phyloP scores from a whole-genome alignment of 2,888 invertebrate species.

The Cylindroiulus punctatus region DNA sequence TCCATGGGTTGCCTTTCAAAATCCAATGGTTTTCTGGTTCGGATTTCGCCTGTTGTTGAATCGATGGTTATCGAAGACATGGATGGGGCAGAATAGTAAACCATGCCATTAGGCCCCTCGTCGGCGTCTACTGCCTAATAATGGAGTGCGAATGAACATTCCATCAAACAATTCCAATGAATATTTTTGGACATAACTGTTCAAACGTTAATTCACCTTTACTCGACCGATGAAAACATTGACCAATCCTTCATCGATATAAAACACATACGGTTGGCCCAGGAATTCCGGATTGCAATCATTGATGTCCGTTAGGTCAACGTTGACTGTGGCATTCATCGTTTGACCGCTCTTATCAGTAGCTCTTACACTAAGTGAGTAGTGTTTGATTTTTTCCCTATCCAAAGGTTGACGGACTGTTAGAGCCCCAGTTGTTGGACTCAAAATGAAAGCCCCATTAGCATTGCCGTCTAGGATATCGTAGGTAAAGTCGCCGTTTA shows the following conservation, averaged over 20 bases:
- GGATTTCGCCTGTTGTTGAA: slow-evolving; percentile 80
- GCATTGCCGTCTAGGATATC: slow-evolving; percentile 89
- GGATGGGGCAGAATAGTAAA: slow-evolving; percentile 81
- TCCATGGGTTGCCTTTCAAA: slow-evolving; percentile 85
- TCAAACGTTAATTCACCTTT: slow-evolving; percentile 63
- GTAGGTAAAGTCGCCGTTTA: slow-evolving; percentile 72
- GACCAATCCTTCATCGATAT: slow-evolving; percentile 63
- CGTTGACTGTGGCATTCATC: slow-evolving; percentile 84
- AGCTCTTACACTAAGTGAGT: slow-evolving; percentile 85
- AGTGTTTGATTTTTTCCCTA: slow-evolving; percentile 87
- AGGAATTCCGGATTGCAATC: slow-evolving; percentile 91
- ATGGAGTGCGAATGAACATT: not conserved
- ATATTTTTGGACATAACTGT: not conserved
- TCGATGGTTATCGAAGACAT: slow-evolving; percentile 80
- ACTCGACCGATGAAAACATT: slow-evolving; percentile 76
- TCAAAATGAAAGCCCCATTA: slow-evolving; percentile 86
- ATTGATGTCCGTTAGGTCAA: slow-evolving; percentile 89
- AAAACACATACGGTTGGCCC: slow-evolving; percentile 81
- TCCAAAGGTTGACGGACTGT: slow-evolving; percentile 86
- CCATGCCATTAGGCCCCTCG: slow-evolving; percentile 83
- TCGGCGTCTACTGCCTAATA: slow-evolving; percentile 81
- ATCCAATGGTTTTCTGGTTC: slow-evolving; percentile 79
- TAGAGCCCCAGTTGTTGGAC: slow-evolving; percentile 86
- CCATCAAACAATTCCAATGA: not conserved
- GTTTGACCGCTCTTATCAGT: slow-evolving; percentile 85